phyloP scores from a whole-genome alignment of 2,888 invertebrate species.

The Ecdyonurus torrentis region DNA sequence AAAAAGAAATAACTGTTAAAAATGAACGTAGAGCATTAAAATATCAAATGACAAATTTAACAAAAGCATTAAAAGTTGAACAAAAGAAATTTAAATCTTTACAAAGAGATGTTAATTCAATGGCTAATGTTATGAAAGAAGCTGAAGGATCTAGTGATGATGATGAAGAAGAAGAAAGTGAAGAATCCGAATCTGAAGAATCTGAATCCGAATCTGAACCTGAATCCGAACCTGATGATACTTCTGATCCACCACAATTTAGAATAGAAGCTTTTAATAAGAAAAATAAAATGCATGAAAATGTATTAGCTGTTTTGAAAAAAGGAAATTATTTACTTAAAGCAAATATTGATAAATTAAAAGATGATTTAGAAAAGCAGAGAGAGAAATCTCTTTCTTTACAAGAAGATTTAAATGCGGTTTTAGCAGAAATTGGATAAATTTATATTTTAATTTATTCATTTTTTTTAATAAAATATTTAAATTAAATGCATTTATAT shows the following conservation, averaged over 20 bases:
- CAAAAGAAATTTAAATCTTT: slow-evolving; percentile 66
- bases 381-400: slow-evolving; percentile 59
- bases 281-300: slow-evolving; percentile 44
- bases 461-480: too few species aligned
- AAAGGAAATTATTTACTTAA: slow-evolving; percentile 77
- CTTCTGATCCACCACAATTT: slow-evolving; percentile 19
- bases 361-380: slow-evolving; percentile 71
- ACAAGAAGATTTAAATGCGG: slow-evolving; percentile 71
- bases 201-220: slow-evolving; percentile 47
- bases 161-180: slow-evolving; percentile 44
- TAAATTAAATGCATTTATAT: too few species aligned
- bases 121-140: slow-evolving; percentile 75
- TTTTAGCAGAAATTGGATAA: slow-evolving; percentile 69
- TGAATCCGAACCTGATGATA: slow-evolving; percentile 35
- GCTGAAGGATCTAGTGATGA: slow-evolving; percentile 53
- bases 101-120: slow-evolving; percentile 79
- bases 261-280: slow-evolving; percentile 7
- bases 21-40: slow-evolving; percentile 58
- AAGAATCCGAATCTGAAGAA: slow-evolving; percentile 39
- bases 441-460: not conserved
- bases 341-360: slow-evolving; percentile 72
- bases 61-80: slow-evolving; percentile 38
- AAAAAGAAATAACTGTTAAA: slow-evolving; percentile 52
- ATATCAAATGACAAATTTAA: slow-evolving; percentile 9
- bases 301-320: slow-evolving; percentile 58